Base-by-base conservation (phyloP, 2,888 invertebrate genomes). In the Laspeyria flexula region DNA sequence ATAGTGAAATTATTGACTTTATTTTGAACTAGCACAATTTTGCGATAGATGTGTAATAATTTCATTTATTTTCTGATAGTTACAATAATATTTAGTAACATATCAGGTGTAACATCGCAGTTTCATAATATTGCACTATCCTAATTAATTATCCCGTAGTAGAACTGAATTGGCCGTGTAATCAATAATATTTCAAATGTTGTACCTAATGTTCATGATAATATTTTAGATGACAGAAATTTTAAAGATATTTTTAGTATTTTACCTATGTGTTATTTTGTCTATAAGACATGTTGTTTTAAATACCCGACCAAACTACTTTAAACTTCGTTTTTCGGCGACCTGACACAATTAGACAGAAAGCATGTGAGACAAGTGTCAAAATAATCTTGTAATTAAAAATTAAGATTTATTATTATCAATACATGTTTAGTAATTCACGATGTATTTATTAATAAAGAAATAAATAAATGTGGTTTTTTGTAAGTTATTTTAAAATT, bases 401-500 rank as follows among this genome's bases (percentile, higher is more conserved):
- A 54, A 49, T 52, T 67, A 66, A 71, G 67, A 65, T 75, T 73
- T 83, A 87, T 79, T 84, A 86, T 80, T 86, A 86, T 90, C 84
- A 80, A 86, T 89, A 90, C 90, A 90, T 90, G 68, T 84, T 85
- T 86, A 90, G 85, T 83, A 76, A 83, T 78, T 85, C 89, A 86
- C 83, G 69, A 71, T 83, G 83, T 88, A 88, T 85, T 86, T 83
- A 88, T 83, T 75, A 79, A 73, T 75, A 62, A 71, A 70, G 48
- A 66, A 71, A 67, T 66, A 69, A 69, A 89, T 89, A 85, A 87
- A 90, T 90, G 90, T 90, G 90, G 68, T 88, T 88, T 84, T 89
- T 92, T 92, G 92, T 92, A 92, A 90, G 83, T 92, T 91, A 90
- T 92, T 92, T 92, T 89, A 89, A 92, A 83, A 89, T 88, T 90